A percentile compares a stretch with the other conserved stretches of the same genome.
These are phyloP conservation scores for Arion vulgaris DNA, from an alignment of 1,140 invertebrate species.

Conservation along the genomic window DNA sequence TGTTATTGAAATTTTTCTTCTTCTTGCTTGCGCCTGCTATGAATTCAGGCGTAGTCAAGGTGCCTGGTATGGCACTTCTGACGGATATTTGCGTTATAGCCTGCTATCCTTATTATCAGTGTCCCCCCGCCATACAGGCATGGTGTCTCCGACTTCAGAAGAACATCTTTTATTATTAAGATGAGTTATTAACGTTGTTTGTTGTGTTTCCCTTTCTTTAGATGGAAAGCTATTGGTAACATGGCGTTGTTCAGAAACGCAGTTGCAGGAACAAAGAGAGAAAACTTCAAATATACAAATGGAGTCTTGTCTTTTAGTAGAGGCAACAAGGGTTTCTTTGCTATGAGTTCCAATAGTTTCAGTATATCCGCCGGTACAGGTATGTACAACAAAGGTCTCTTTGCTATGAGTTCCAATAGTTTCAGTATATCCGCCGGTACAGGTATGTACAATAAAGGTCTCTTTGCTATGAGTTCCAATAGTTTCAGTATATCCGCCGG, in stretches of 20 bases:
- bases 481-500: slow-evolving; percentile 54
- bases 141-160: no score
- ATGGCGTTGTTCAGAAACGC: slow-evolving; percentile 76
- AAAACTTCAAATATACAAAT: slow-evolving; percentile 54
- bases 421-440: slow-evolving; percentile 53
- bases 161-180: no score
- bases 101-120: no score
- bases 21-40: no score
- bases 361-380: slow-evolving; percentile 72
- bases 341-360: slow-evolving; percentile 62
- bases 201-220: neutral
- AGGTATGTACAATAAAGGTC: slow-evolving; percentile 73
- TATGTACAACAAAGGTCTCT: slow-evolving; percentile 63
- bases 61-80: no score
- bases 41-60: no score
- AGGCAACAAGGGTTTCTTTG: slow-evolving; percentile 68
- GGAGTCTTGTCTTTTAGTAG: slow-evolving; percentile 65
- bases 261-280: slow-evolving; percentile 53
- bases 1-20: no score
- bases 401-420: slow-evolving; percentile 64
- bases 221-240: slow-evolving; percentile 84
- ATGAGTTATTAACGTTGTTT: no score
- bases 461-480: slow-evolving; percentile 66
- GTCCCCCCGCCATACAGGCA: no score
- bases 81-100: no score